These are phyloP conservation scores for Papilio gigon DNA, from an alignment of 2,888 invertebrate genomes.

Conservation along the genomic window DNA sequence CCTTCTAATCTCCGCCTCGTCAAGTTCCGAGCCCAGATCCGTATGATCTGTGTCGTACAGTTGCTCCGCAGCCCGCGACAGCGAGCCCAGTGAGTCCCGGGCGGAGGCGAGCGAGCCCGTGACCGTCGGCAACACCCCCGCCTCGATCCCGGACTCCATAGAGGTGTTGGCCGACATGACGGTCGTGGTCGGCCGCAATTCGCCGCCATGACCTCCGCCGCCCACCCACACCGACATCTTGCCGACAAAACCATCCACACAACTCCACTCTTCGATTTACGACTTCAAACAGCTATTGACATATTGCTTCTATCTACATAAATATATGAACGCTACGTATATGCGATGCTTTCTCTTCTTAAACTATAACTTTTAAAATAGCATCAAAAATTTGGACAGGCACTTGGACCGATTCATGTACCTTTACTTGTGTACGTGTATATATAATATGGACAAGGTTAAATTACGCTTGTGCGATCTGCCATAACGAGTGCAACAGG, in stretches of 20 bases:
- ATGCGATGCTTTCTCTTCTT: constrained; percentile 23
- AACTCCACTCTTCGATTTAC: constrained; percentile 46
- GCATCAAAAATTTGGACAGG: constrained; percentile 45
- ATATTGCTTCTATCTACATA: constrained; percentile 17
- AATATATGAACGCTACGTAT: constrained; percentile 6
- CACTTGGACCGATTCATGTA: constrained; percentile 45
- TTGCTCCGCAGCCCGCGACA: constrained; percentile 84
- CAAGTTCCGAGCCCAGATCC: constrained; percentile 89
- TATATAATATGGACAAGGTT: constrained; percentile 30
- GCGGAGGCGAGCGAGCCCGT: constrained; percentile 85
- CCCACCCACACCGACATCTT: constrained; percentile 80
- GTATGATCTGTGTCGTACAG: constrained; percentile 91
- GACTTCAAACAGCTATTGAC: constrained; percentile 32
- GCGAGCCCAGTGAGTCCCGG: constrained; percentile 81
- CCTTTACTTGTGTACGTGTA: constrained; percentile 5
- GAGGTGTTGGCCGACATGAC: constrained; percentile 78
- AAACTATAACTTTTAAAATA: constrained; percentile 34
- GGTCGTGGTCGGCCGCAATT: constrained; percentile 66
- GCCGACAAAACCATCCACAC: constrained; percentile 75
- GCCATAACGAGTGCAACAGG: constrained; percentile 39
- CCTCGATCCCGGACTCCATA: constrained; percentile 86
- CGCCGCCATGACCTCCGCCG: constrained; percentile 68
- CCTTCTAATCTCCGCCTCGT: constrained; percentile 89
- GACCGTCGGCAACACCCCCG: constrained; percentile 87
- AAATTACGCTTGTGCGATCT: constrained; percentile 18